These are phyloP conservation scores for Eledone cirrhosa DNA, from an alignment of 2,888 invertebrate species.

Conservation along the genomic window DNA sequence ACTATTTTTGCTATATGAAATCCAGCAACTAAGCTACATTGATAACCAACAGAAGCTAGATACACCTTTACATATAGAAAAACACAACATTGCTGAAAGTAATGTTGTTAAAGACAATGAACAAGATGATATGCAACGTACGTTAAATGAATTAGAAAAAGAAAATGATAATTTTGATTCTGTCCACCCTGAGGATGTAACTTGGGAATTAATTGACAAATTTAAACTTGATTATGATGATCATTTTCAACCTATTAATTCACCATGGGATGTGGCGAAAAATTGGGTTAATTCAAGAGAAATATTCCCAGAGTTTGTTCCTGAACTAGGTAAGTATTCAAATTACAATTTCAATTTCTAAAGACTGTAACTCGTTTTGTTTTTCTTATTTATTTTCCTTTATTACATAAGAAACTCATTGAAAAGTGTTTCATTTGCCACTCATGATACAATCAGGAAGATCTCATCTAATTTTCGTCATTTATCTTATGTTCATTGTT, in stretches of 20 bases:
- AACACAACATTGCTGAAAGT: background rate
- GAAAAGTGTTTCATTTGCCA: too few species aligned
- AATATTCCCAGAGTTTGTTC: constrained; percentile 56
- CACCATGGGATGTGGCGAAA: constrained; percentile 60
- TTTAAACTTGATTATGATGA: constrained; percentile 40
- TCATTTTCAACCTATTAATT: constrained; percentile 37
- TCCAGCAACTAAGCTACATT: constrained; percentile 14
- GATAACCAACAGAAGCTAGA: background rate
- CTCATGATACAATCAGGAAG: too few species aligned
- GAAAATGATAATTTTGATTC: background rate
- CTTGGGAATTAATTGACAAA: constrained; percentile 41
- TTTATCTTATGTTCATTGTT: too few species aligned
- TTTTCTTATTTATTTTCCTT: too few species aligned
- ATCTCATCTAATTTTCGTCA: too few species aligned
- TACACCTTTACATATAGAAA: background rate
- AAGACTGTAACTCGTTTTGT: too few species aligned
- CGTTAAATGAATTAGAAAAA: background rate
- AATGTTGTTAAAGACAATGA: background rate
- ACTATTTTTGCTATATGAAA: constrained; percentile 14
- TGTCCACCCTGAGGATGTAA: background rate
- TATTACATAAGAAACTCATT: too few species aligned
- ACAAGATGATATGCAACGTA: background rate
- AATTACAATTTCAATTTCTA: too few species aligned
- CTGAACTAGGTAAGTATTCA: constrained; percentile 49
- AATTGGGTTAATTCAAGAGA: constrained; percentile 59